These are phyloP conservation scores for Tapirus terrestris DNA, from an alignment of 2,113 vertebrate genomes.

Conservation along the genomic window DNA sequence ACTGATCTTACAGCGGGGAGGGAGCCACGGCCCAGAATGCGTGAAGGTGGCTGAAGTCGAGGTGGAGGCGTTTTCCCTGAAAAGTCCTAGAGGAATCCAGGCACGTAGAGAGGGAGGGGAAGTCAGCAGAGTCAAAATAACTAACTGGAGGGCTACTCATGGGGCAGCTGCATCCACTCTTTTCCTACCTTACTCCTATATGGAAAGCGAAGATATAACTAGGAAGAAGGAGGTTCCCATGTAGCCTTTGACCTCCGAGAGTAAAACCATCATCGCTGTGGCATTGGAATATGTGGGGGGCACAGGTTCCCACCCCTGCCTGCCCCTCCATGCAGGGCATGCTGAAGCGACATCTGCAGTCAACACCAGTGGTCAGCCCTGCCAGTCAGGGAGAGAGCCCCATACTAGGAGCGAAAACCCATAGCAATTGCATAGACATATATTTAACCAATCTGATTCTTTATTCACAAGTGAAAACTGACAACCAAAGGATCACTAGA, in stretches of 20 bases:
- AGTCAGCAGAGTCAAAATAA: not conserved
- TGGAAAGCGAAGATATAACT: not conserved
- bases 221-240: not conserved
- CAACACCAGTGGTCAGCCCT: not conserved
- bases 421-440: not conserved
- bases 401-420: not conserved
- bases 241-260: not conserved
- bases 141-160: rapidly evolving
- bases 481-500: not conserved
- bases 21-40: not conserved
- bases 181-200: rapidly evolving
- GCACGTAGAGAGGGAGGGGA: not conserved
- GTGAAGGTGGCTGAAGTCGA: not conserved
- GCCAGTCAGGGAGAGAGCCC: not conserved
- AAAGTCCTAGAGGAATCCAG: not conserved
- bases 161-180: not conserved
- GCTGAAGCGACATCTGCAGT: too few relatives aligned
- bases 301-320: not conserved
- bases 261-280: not conserved
- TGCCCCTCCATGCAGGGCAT: not conserved
- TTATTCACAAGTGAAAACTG: not conserved
- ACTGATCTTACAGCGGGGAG: rapidly evolving
- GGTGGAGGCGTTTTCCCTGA: not conserved
- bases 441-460: not conserved
- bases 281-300: rapidly evolving